Evolutionary conservation across 1,140 invertebrate species (phyloP).

Genomic region (Zophobas morio): DNA sequence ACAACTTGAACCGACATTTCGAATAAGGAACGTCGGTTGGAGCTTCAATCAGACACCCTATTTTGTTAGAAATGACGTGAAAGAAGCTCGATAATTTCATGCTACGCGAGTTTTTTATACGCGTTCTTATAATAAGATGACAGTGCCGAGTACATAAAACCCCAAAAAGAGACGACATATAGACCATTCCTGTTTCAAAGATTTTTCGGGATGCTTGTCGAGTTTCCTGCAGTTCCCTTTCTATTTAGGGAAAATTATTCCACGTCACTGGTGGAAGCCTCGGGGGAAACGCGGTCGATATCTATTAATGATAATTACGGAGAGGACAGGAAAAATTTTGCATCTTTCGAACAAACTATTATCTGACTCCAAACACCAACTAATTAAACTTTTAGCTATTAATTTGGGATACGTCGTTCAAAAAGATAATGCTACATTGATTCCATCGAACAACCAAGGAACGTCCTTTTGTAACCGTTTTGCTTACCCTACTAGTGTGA

Average conservation of each 20-base stretch:
- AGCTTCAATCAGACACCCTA: constrained; percentile 29
- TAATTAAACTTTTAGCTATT: background rate
- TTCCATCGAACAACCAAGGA: too few relatives aligned
- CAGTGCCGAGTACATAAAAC: constrained; percentile 3
- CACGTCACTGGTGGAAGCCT: background rate
- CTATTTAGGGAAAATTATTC: background rate
- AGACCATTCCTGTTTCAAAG: background rate
- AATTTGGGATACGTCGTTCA: background rate
- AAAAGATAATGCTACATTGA: background rate
- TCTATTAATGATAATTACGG: background rate
- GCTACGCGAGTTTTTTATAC: background rate
- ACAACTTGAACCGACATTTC: constrained; percentile 31
- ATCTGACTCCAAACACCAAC: background rate
- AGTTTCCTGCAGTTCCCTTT: background rate
- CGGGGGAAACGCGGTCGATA: background rate
- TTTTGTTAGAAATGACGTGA: constrained; percentile 11
- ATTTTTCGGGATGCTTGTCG: background rate
- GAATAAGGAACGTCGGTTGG: background rate
- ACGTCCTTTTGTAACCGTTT: too few relatives aligned
- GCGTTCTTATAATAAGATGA: background rate
- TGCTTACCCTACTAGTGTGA: too few relatives aligned
- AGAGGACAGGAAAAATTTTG: background rate
- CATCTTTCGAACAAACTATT: background rate
- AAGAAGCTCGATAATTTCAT: constrained; percentile 20
- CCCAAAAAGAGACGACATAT: background rate